A percentile compares a stretch with the other conserved stretches of the same genome.
These are phyloP conservation scores for Alethe diademata DNA, from an alignment of 2,113 vertebrate genomes.

Conservation along the genomic window DNA sequence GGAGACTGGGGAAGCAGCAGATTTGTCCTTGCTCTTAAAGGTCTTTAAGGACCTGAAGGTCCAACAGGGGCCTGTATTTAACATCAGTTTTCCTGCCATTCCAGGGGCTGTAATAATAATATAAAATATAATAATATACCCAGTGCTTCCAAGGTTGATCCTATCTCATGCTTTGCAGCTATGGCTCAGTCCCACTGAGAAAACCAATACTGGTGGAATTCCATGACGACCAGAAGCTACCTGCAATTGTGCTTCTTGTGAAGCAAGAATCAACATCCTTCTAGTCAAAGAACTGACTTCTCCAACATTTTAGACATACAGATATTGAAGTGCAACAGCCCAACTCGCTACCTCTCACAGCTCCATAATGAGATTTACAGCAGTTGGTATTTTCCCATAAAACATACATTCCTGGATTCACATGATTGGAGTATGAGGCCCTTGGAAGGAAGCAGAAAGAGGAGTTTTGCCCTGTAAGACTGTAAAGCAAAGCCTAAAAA, in stretches of 20 bases:
- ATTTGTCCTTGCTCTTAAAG: neutral
- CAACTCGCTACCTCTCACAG: neutral
- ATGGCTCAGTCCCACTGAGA: neutral
- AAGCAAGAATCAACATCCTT: neutral
- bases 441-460: neutral
- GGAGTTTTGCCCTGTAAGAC: neutral
- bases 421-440: neutral
- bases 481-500: neutral
- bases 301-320: neutral
- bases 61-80: neutral
- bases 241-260: fast-evolving
- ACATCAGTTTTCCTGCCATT: neutral
- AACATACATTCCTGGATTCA: neutral
- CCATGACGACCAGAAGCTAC: neutral
- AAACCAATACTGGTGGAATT: neutral
- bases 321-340: neutral
- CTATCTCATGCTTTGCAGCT: neutral
- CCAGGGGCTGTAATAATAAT: neutral
- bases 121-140: neutral
- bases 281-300: neutral
- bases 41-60: neutral
- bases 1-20: neutral
- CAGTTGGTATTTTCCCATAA: neutral
- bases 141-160: neutral
- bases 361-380: slow-evolving; percentile 28